These are phyloP conservation scores for Diaprepes abbreviatus DNA, from an alignment of 2,888 invertebrate species.

Conservation along the genomic window DNA sequence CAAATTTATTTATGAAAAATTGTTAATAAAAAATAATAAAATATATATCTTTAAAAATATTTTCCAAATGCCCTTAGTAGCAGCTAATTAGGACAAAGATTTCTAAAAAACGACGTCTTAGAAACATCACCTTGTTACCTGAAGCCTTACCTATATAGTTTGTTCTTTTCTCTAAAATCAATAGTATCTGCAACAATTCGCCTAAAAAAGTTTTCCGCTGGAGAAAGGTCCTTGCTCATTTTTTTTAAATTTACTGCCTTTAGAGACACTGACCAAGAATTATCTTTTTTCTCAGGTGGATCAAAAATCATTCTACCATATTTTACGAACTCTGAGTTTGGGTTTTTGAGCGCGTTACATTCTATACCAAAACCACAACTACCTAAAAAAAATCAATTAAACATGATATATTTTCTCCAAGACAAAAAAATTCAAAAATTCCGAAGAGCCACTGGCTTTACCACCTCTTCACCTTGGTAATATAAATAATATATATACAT, in stretches of 20 bases:
- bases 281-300: slow-evolving; percentile 11
- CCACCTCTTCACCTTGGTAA: too few relatives aligned
- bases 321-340: slow-evolving; percentile 66
- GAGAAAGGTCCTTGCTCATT: not conserved
- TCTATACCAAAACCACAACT: not conserved
- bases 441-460: too few relatives aligned
- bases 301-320: slow-evolving; percentile 45
- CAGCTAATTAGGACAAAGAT: too few relatives aligned
- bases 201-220: slow-evolving; percentile 65
- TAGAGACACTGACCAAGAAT: not conserved
- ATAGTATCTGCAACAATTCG: slow-evolving; percentile 66
- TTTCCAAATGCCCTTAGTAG: too few relatives aligned
- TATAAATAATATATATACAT: too few relatives aligned
- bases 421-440: too few relatives aligned
- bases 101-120: too few relatives aligned
- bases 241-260: not conserved
- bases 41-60: too few relatives aligned
- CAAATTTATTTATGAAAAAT: too few relatives aligned
- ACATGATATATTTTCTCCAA: too few relatives aligned
- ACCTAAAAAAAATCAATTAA: not conserved
- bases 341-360: slow-evolving; percentile 58
- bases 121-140: too few relatives aligned
- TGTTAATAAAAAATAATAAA: too few relatives aligned
- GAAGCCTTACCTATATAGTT: slow-evolving; percentile 53
- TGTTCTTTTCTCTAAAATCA: slow-evolving; percentile 54